These are phyloP conservation scores for Holacanthus passer DNA, from an alignment of 2,113 vertebrate genomes.

Conservation along the genomic window DNA sequence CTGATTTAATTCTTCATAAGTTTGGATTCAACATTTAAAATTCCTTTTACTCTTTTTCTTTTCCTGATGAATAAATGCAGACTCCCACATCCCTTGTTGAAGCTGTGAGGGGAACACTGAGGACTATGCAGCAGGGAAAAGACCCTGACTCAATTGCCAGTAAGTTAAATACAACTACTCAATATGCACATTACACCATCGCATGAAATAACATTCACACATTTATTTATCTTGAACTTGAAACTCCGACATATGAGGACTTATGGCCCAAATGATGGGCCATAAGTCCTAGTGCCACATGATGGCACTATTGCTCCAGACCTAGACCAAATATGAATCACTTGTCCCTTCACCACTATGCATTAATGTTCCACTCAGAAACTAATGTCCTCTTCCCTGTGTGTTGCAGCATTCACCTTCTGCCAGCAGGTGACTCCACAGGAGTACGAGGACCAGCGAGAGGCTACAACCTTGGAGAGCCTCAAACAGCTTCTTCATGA, in stretches of 20 bases:
- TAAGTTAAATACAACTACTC: constrained; percentile 63
- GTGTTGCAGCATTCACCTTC: constrained; percentile 86
- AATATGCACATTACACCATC: neutral
- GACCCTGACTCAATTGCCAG: constrained; percentile 84
- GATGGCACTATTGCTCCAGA: constrained; percentile 17
- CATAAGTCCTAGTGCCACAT: too few relatives aligned
- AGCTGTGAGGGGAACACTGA: constrained; percentile 84
- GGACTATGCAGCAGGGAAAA: constrained; percentile 84
- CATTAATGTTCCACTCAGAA: neutral
- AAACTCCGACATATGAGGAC: neutral
- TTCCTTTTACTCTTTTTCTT: neutral
- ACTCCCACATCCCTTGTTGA: constrained; percentile 85
- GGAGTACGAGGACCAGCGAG: constrained; percentile 86
- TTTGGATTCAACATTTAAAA: neutral
- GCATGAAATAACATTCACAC: neutral
- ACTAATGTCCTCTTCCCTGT: neutral
- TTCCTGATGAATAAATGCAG: constrained; percentile 68
- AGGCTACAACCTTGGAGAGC: constrained; percentile 76
- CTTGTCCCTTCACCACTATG: neutral
- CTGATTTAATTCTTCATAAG: too few relatives aligned
- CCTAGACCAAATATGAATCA: neutral
- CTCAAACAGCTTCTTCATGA: constrained; percentile 82
- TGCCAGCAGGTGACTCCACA: constrained; percentile 85
- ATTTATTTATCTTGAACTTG: too few relatives aligned
- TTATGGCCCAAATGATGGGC: too few relatives aligned